Evolutionary conservation across 2,888 invertebrate species (phyloP), one percentile per base, ranked within the genome.

Genomic region (Rotaria sp.): DNA sequence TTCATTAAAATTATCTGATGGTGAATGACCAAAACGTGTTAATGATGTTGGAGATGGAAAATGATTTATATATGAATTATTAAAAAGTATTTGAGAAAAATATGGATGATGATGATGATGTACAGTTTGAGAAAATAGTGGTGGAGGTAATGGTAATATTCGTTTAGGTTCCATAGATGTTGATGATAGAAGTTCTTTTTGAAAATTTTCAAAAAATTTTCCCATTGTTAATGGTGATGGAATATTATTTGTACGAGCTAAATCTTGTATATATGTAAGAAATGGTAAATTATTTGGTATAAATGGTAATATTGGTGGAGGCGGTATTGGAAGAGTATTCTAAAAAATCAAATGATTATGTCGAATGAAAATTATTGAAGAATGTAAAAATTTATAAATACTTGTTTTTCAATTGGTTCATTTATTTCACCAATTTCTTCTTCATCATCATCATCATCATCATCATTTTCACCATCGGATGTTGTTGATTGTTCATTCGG

Each of bases 61-160:
- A 80, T 80, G 80, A 80, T 80, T 80, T 10, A 80, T 26, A 80
- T 45, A 80, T n/a, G 80, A 80, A 80, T 80, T 80, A 15, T 41
- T 80, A 26, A 80, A 45, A 26, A 80, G 26, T n/a, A 80, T 80
- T 80, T 80, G 80, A n/a, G 80, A 80, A 80, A 80, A 80, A 45
- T 80, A 80, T 45, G 80, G 80, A 80, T 80, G 80, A 41, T 80
- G 80, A 45, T 80, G 80, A 41, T 45, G 80, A 80, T 41, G 45
- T 21, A 45, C 80, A 41, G 80, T 45, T 80, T 45, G 45, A 45
- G 80, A 24, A 45, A 45, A 45, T 0, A 45, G 4, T 24, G 45
- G 45, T 26, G 45, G 45, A 21, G 45, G 80, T 10, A 21, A 7
- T 18, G 41, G n/a, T 45, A n/a, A 26, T n/a, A 45, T 26, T 26